These are phyloP conservation scores for Diarsia dahlii DNA, from an alignment of 2,888 invertebrate genomes.

Conservation along the genomic window DNA sequence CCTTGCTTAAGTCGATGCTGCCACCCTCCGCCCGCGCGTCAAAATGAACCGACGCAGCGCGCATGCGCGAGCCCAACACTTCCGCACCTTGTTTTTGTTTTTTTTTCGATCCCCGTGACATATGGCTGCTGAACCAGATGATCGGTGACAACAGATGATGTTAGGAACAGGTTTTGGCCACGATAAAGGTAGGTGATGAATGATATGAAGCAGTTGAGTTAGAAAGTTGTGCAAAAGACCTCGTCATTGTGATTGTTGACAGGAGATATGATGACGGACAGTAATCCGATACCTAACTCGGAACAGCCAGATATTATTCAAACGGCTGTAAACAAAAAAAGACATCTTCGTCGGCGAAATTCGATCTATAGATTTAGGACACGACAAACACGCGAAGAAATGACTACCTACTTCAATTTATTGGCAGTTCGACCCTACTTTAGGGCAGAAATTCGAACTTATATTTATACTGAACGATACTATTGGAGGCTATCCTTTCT, in stretches of 20 bases:
- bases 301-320: slow-evolving; percentile 28
- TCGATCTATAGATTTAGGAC: slow-evolving; percentile 27
- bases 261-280: slow-evolving; percentile 46
- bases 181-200: slow-evolving; percentile 56
- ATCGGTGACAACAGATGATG: slow-evolving; percentile 64
- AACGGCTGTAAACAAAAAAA: slow-evolving; percentile 23
- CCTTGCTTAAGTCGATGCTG: slow-evolving; percentile 88
- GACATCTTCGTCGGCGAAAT: slow-evolving; percentile 16
- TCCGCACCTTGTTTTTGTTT: slow-evolving; percentile 77
- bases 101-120: slow-evolving; percentile 70
- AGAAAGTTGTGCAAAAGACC: slow-evolving; percentile 53
- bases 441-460: neutral
- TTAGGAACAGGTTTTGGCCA: slow-evolving; percentile 62
- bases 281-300: slow-evolving; percentile 47
- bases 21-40: slow-evolving; percentile 88
- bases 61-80: slow-evolving; percentile 72
- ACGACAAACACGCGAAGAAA: slow-evolving; percentile 19
- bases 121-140: slow-evolving; percentile 64
- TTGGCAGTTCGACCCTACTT: neutral
- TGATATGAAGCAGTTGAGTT: slow-evolving; percentile 60
- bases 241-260: slow-evolving; percentile 49
- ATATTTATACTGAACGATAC: neutral
- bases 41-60: slow-evolving; percentile 84
- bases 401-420: slow-evolving; percentile 13
- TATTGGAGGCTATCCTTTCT: neutral